phyloP scores from a whole-genome alignment of 2,888 invertebrate genomes.

The Disparrhopalites patrizii region DNA sequence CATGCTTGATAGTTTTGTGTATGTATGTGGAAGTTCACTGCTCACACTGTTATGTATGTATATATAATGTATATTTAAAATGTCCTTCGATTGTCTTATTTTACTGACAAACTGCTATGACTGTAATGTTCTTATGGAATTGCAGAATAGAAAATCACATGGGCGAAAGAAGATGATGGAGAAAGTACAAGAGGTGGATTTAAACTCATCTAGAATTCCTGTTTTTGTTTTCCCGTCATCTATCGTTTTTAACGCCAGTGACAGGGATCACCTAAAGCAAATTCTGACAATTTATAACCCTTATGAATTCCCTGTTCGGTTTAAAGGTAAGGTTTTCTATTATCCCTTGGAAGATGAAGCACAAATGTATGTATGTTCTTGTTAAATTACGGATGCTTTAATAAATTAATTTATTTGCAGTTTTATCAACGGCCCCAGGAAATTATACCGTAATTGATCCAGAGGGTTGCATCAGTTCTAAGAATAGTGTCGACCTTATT shows the following conservation, averaged over 20 bases:
- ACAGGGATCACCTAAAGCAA: conserved; percentile 43
- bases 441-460: conserved; percentile 42
- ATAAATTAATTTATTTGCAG: conserved; percentile 24
- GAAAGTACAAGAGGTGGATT: conserved; percentile 1
- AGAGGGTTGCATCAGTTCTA: conserved; percentile 43
- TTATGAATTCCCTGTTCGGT: conserved; percentile 46
- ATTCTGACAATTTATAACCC: conserved; percentile 47
- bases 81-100: no score
- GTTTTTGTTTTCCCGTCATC: conserved; percentile 44
- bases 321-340: conserved; percentile 43
- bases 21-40: no score
- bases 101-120: no score
- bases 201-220: conserved; percentile 32
- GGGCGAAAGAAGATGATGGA: conserved; percentile 6
- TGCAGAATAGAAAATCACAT: not conserved
- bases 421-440: conserved; percentile 40
- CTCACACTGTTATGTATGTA: no score
- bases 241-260: conserved; percentile 41
- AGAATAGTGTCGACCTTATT: conserved; percentile 45
- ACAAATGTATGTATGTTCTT: no score
- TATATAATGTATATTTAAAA: no score
- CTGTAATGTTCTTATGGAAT: no score
- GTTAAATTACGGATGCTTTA: no score
- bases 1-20: no score
- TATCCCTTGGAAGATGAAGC: no score